Evolutionary conservation across 1,140 invertebrate genomes (phyloP), one percentile per base, ranked within the genome.

Genomic region (Zeugodacus cucurbitae): DNA sequence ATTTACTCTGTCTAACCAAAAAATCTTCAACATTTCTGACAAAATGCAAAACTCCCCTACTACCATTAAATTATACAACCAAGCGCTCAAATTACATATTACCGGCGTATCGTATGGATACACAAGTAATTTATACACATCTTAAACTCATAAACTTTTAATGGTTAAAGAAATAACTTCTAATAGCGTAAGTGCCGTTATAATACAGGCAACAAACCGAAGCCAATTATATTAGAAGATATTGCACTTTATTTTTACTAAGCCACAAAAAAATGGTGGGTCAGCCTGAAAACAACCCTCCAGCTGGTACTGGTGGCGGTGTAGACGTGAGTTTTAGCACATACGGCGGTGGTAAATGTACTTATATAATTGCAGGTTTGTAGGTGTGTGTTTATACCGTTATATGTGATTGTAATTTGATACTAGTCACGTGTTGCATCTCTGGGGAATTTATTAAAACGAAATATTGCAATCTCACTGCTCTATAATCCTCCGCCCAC

Each of bases 371-470:
- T 29, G 8, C 4, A 34, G n/a, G 0, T 70, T 1, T 34, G 64
- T 58, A 62, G 6, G 58, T 88, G 54, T 59, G 58, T 88, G 54
- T 58, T 26, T 37, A 59, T 59, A 10, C 11, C 20, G 44, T 86
- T 87, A 48, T 41, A 37, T 67, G 32, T 34, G 70, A 57, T 86
- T 48, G 82, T 88, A 82, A 86, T 88, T 67, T 87, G 62, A 87
- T 88, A 88, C 44, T 86, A 89, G 88, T 92, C 91, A 92, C 91
- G 91, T 92, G 91, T 92, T 92, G 91, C 91, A 91, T 92, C 91
- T 92, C 91, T 82, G 89, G 91, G 91, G 91, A 92, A 90, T 91
- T 92, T 91, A 92, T 92, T 92, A 92, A 92, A 91, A 90, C 74
- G 58, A 86, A 58, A 86, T 86, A 86, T 37, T 34, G 85, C 85